Base-by-base conservation (phyloP, 2,113 vertebrate genomes). In the Carollia perspicillata region DNA sequence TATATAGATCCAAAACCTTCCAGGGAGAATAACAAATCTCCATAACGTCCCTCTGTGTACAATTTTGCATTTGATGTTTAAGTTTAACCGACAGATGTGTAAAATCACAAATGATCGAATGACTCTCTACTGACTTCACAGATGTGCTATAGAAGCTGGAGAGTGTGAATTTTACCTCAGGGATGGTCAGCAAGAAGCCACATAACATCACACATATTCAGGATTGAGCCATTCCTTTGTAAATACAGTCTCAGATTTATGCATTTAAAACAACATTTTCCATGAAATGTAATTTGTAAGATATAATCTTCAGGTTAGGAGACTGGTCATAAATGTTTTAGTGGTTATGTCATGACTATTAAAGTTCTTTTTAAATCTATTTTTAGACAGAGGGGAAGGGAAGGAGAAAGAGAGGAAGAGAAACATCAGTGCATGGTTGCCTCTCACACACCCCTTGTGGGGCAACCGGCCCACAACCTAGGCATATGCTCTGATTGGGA, bases 11-110 rank as follows among this genome's bases (percentile, higher is more conserved):
- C 20, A 95, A 42, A 91, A 83, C 96, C 97, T 97, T 98, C 95
- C 95, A 97, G 98, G 95, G 98, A 98, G 91, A 97, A 85, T 97
- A 96, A 98, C 96, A 98, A 98, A 98, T 98, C 94, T 97, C 90
- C 94, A 93, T 93, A 98, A 98, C 95, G 40, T 97, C 92, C 87
- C 90, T 91, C 89, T 94, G 95, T 96, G 87, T 96, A 97, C 6
- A 1, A 8, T 89, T 95, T 95, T 96, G 93, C 91, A 97, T 98
- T 98, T 97, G 68, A 88, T 97, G 84, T 74, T 63, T 53, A 90
- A 95, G 97, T 98, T 98, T 98, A 97, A 95, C 97, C 22, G 30
- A 97, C 97, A 98, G 97, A 96, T 58, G 92, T 98, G 96, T 95
- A 98, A 98, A 98, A 97, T 80, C 87, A 98, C 96, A 97, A 96